A percentile compares a stretch with the other conserved stretches of the same genome.
Conservation (phyloP, 2,797 vertebrate genomes). For the Ceyx erithaca region DNA sequence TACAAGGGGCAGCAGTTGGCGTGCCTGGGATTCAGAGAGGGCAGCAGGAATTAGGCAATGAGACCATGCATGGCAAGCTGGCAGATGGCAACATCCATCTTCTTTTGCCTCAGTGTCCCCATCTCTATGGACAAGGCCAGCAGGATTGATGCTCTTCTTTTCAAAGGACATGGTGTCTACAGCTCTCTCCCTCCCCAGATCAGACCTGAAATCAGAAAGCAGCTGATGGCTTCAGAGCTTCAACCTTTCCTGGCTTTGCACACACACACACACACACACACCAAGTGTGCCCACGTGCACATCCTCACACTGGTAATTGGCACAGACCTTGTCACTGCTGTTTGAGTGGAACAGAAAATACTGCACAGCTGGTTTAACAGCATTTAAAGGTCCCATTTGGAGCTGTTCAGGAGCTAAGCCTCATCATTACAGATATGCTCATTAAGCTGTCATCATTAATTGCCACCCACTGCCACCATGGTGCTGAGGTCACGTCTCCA, state of each 20-base stretch:
- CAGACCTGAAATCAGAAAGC: neutral
- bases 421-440: neutral
- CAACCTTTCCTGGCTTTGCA: neutral
- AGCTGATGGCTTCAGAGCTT: neutral
- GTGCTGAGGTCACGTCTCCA: neutral
- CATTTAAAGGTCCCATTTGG: slow-evolving; percentile 39
- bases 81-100: neutral
- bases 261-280: too few species aligned
- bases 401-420: slow-evolving; percentile 13
- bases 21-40: neutral
- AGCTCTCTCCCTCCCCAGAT: neutral
- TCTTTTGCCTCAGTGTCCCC: neutral
- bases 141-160: neutral
- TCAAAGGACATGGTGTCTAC: neutral
- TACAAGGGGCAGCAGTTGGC: neutral
- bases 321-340: neutral
- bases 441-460: slow-evolving; percentile 58
- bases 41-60: neutral
- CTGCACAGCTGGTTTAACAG: slow-evolving; percentile 48
- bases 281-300: rapidly evolving
- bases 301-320: neutral
- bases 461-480: neutral
- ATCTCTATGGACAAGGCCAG: neutral
- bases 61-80: neutral
- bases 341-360: slow-evolving; percentile 22